phyloP scores from a whole-genome alignment of 2,113 vertebrate species.

The Oxygymnocypris stewartii region DNA sequence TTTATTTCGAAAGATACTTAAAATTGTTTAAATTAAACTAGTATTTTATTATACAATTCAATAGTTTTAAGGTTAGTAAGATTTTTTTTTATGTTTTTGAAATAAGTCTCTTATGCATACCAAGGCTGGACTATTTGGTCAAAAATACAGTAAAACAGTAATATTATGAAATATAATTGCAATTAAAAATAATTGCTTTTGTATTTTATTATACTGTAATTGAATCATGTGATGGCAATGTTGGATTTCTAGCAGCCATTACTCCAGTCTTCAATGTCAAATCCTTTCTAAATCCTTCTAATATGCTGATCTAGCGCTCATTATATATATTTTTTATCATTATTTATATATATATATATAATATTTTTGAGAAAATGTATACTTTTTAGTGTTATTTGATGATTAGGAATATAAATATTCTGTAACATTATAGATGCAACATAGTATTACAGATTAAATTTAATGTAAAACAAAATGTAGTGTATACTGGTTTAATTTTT shows the following conservation, averaged over 20 bases:
- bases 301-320: neutral
- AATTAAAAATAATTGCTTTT: neutral
- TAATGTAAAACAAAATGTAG: neutral
- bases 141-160: too few species aligned
- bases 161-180: neutral
- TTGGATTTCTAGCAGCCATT: neutral
- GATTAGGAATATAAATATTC: neutral
- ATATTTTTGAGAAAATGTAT: neutral
- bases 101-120: neutral
- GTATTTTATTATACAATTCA: neutral
- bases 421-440: neutral
- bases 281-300: neutral
- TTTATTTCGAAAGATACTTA: neutral
- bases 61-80: neutral
- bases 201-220: neutral
- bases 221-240: neutral
- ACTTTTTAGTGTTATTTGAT: neutral
- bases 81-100: neutral
- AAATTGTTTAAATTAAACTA: neutral
- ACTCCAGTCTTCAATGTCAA: neutral
- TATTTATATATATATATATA: too few species aligned
- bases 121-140: too few species aligned
- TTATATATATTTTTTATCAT: neutral
- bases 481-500: neutral
- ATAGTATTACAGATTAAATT: too few species aligned